These are phyloP conservation scores for Empidonax traillii DNA, from an alignment of 2,113 vertebrate species.

Conservation along the genomic window DNA sequence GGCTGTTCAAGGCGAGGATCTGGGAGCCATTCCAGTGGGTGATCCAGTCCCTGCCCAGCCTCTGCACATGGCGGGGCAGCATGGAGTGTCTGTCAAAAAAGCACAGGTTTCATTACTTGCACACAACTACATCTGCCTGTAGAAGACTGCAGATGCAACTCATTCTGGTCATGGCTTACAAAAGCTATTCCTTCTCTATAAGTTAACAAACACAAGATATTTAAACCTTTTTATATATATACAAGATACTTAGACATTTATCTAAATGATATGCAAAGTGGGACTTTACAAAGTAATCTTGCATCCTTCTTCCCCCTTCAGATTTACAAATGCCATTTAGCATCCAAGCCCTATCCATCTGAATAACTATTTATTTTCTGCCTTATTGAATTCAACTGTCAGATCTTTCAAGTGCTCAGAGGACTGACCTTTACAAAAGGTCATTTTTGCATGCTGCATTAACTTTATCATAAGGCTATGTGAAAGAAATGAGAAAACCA, in stretches of 20 bases:
- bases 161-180: neutral
- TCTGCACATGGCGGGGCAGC: constrained; percentile 80
- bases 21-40: constrained; percentile 64
- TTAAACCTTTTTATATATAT: neutral
- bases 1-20: constrained; percentile 56
- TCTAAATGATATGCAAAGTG: neutral
- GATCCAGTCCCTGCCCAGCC: constrained; percentile 74
- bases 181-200: neutral
- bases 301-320: neutral
- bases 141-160: neutral
- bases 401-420: neutral
- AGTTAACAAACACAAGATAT: neutral
- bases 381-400: neutral
- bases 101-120: neutral
- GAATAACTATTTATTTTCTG: neutral
- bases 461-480: neutral
- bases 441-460: neutral
- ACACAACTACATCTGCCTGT: neutral
- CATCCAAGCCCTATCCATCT: neutral
- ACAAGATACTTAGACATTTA: neutral
- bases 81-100: constrained; percentile 78
- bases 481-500: neutral
- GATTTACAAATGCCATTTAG: neutral
- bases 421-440: neutral
- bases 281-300: neutral